Base-by-base conservation (phyloP, 2,113 vertebrate genomes). In the Collichthys lucidus region DNA sequence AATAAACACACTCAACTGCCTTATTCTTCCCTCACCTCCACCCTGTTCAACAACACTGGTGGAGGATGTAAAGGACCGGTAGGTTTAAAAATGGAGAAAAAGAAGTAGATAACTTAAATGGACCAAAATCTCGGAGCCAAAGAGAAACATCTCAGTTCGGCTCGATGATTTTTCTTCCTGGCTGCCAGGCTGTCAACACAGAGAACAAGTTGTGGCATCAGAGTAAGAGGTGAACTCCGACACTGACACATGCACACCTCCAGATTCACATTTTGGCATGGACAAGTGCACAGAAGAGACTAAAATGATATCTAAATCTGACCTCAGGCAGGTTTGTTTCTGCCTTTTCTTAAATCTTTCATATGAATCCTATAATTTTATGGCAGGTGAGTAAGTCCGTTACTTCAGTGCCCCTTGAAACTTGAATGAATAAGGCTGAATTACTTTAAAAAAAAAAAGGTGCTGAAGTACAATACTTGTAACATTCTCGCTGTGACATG, bases 81-180 rank as follows among this genome's bases (percentile, higher is more conserved):
- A 65, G 9, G 49, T 63, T 63, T 61, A 49, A 70, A 64, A 81
- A 65, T 22, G 19, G 40, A 10, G n/a, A 75, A 44, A 62, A 44
- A 61, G 15, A 74, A 4, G 49, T 50, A 11, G 20, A 70, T 3
- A 82, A 82, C 57, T 35, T 56, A 77, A 81, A 77, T 66, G 74
- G 81, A 86, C 79, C 64, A 12, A 29, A 16, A 79, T 49, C 19
- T 35, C 40, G 31, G 24, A 44, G 14, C 4, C 26, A 17, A 72
- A 46, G 31, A 70, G 46, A 29, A 65, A 83, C 73, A 71, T 75
- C 31, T 35, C 65, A 69, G 68, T 82, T 60, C 15, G 0, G 1
- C 17, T 0, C 19, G 35, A 26, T 11, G 1, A 60, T 40, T 19
- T 64, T 50, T 49, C 55, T 46, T 50, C 57, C 55, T 19, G 64